A percentile compares a stretch with the other conserved stretches of the same genome.
These are phyloP conservation scores for Cyclura pinguis DNA, from an alignment of 2,797 vertebrate genomes.

Conservation along the genomic window DNA sequence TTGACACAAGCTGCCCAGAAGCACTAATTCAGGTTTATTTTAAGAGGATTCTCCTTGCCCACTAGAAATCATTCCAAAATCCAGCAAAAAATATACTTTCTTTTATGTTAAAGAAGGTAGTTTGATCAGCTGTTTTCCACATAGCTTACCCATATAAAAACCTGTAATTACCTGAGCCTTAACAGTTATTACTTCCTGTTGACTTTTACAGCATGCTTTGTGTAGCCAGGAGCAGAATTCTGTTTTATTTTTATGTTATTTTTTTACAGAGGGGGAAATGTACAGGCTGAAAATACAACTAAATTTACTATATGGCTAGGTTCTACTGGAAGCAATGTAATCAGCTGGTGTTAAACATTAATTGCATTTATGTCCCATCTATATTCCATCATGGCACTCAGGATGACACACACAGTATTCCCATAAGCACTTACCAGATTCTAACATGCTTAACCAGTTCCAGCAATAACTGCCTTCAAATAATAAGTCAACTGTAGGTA, in stretches of 20 bases:
- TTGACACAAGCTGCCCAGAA: slow-evolving; percentile 31
- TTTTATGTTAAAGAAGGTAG: slow-evolving; percentile 4
- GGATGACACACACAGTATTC: not conserved
- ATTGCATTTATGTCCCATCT: not conserved
- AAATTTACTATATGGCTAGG: not conserved
- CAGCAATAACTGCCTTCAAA: too few relatives aligned
- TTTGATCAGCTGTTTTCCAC: not conserved
- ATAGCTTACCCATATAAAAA: not conserved
- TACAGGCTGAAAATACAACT: not conserved
- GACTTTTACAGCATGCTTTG: not conserved
- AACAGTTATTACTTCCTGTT: not conserved
- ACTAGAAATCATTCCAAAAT: slow-evolving; percentile 19
- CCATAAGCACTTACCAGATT: not conserved
- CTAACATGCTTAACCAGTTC: not conserved
- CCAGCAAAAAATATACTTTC: slow-evolving; percentile 2
- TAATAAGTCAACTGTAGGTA: not conserved
- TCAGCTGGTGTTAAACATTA: not conserved
- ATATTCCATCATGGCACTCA: not conserved
- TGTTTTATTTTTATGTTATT: not conserved
- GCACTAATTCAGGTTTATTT: slow-evolving; percentile 21
- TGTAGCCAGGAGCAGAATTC: not conserved
- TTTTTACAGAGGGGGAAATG: not conserved
- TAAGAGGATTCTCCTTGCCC: not conserved
- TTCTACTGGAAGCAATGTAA: not conserved
- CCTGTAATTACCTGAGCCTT: not conserved